Evolutionary conservation across 2,113 vertebrate genomes (phyloP), one percentile per base, ranked within the genome.

Genomic region (Tichodroma muraria): DNA sequence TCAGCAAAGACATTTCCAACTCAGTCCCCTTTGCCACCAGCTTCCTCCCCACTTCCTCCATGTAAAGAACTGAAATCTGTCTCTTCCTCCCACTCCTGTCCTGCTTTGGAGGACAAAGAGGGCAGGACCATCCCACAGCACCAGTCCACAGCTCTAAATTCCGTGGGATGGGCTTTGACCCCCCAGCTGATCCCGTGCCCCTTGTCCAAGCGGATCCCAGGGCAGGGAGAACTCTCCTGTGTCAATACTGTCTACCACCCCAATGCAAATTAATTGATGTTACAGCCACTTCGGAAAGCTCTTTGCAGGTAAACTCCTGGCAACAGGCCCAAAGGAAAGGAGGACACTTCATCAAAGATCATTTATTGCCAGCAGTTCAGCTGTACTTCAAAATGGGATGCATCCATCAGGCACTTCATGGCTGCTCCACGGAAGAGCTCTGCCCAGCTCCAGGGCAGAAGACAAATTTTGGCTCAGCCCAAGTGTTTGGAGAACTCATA

Each of bases 131-230:
- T 44, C 45, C 13, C 42, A 4, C 19, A 61, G 53, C 57, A 23
- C 49, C 44, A 18, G 0, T 2, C 6, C 11, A 15, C 0, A 0
- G 35, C 45, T 68, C 31, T 16, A 10, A 73, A 79, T 15, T 30
- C 9, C 8, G 11, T 8, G 22, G 65, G 47, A 50, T 52, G 3
- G 17, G 49, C 18, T 77, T 37, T 37, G 78, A 47, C 3, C 50
- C 13, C 10, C 23, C 28, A 89, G 73, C 28, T 59, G 76, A 27
- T 44, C 63, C 49, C 50, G 22, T 11, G 18, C 52, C 49, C 10
- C 56, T 50, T 4, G 20, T 44, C 59, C 4, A 4, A 25, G 83
- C 1, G 1, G 84, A 66, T 40, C 72, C 42, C 54, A 6, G 38
- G 23, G 70, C 79, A 65, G 45, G 70, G 37, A 85, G 59, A 50